phyloP scores from a whole-genome alignment of 2,888 invertebrate species.

The Helleia helle region DNA sequence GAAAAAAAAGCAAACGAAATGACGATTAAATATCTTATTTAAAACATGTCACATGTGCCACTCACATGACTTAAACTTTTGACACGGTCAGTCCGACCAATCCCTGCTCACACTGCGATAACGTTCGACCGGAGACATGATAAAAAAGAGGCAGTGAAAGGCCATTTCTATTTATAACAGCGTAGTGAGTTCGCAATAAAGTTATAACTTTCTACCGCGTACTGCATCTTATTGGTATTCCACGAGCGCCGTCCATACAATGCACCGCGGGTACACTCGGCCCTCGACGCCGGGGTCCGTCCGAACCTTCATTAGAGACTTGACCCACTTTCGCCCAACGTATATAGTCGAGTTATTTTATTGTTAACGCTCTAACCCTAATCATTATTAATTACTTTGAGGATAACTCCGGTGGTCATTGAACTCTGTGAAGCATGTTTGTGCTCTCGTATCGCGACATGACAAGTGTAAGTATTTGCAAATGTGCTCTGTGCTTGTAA shows the following conservation, averaged over 20 bases:
- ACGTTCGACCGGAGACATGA: too few relatives aligned
- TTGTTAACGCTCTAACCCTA: conserved; percentile 18
- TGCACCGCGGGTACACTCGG: conserved; percentile 25
- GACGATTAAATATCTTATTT: too few relatives aligned
- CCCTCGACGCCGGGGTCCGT: conserved; percentile 26
- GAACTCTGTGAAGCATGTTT: conserved; percentile 4
- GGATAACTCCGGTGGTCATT: conserved; percentile 1
- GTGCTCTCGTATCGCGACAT: conserved; percentile 19
- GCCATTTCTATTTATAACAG: conserved; percentile 13
- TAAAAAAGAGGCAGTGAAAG: conserved; percentile 11
- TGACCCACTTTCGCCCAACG: conserved; percentile 35
- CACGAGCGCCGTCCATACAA: conserved; percentile 30
- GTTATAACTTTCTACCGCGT: conserved; percentile 39
- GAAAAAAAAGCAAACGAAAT: too few relatives aligned
- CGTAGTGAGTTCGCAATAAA: conserved; percentile 23
- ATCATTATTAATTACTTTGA: conserved; percentile 12
- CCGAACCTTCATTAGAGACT: conserved; percentile 31
- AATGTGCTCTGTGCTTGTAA: too few relatives aligned
- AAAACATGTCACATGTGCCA: too few relatives aligned
- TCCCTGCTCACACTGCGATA: too few relatives aligned
- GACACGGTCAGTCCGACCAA: too few relatives aligned
- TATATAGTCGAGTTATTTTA: conserved; percentile 18
- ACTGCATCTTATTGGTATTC: conserved; percentile 34
- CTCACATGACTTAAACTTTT: too few relatives aligned
- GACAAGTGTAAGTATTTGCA: too few relatives aligned